These are phyloP conservation scores for Cardiocondyla obscurior DNA, from an alignment of 1,140 invertebrate genomes.

Conservation along the genomic window DNA sequence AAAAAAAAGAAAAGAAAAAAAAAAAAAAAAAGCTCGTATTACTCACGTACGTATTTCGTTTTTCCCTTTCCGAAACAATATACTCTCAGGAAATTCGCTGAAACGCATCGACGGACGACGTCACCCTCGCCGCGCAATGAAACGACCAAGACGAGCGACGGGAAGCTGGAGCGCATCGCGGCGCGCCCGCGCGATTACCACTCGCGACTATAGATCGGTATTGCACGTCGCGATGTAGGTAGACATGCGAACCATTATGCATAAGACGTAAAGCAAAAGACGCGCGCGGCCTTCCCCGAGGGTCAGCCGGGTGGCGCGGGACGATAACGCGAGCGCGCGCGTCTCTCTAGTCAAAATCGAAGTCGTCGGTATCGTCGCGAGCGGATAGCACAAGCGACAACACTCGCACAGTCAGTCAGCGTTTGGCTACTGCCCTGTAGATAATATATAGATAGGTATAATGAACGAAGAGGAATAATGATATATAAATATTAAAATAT, in stretches of 20 bases:
- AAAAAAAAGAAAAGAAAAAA: too few species aligned
- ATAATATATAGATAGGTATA: conserved; percentile 75
- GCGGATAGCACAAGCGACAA: conserved; percentile 51
- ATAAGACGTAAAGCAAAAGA: conserved; percentile 18
- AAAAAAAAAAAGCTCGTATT: background rate
- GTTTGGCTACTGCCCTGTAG: conserved; percentile 78
- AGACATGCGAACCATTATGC: conserved; percentile 14
- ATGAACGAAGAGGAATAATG: conserved; percentile 18
- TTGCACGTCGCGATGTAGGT: conserved; percentile 18
- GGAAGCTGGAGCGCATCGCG: conserved; percentile 39
- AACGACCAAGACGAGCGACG: conserved; percentile 31
- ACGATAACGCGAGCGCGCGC: conserved; percentile 14
- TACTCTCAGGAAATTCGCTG: conserved; percentile 35
- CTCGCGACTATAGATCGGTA: conserved; percentile 19
- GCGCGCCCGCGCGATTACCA: conserved; percentile 27
- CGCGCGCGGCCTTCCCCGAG: background rate
- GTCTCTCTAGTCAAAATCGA: conserved; percentile 27
- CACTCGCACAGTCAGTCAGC: conserved; percentile 72
- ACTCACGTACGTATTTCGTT: background rate
- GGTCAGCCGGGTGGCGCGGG: background rate
- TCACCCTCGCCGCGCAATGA: background rate
- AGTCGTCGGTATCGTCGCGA: conserved; percentile 38
- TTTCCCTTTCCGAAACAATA: background rate
- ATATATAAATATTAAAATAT: conserved; percentile 68
- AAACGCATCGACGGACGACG: background rate